Base-by-base conservation (phyloP, 2,797 vertebrate genomes). In the Triplophysa bombifrons region DNA sequence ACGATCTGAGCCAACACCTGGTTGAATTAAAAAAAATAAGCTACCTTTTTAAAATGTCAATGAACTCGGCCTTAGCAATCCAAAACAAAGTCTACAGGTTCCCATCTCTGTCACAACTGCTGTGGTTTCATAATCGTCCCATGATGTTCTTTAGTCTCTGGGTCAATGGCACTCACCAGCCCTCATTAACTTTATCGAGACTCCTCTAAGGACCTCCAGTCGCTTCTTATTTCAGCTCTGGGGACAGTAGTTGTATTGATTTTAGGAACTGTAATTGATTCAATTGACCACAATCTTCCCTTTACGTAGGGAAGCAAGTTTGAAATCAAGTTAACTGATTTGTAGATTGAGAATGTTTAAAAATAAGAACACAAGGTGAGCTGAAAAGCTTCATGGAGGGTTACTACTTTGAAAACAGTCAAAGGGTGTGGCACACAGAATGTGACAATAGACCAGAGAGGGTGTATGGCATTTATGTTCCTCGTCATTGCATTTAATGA, bases 191-290 rank as follows among this genome's bases (percentile, higher is more conserved):
- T 65, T 55, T 34, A 30, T 68, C 60, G 55, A 55, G 60, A 20
- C 34, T 2, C 10, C 20, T 56, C 38, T 65, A 65, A 44, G 34
- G 48, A 72, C 8, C 30, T 44, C 11, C 17, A 64, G 38, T 16
- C 30, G 34, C 22, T 20, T 12, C 19, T 58, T 25, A 56, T 66
- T 79, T 73, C 19, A 66, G 14, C 38, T 58, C 38, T 19, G 14
- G 77, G 41, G 22, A 80, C 38, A 55, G 46, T 64, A 16, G 34
- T 67, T 55, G 20, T 48, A 60, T 60, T 77, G 25, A 77, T 68
- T 76, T 38, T 48, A 34, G 17, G 22, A 19, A 56, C 5, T 8
- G 34, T 22, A 60, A 12, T 46, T 60, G 65, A 76, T 69, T 76
- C 19, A 61, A 46, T 7, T 9, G 38, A 46, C 63, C 63, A 19